Base-by-base conservation (phyloP, 2,888 invertebrate genomes). In the Meiosimyza decipiens region DNA sequence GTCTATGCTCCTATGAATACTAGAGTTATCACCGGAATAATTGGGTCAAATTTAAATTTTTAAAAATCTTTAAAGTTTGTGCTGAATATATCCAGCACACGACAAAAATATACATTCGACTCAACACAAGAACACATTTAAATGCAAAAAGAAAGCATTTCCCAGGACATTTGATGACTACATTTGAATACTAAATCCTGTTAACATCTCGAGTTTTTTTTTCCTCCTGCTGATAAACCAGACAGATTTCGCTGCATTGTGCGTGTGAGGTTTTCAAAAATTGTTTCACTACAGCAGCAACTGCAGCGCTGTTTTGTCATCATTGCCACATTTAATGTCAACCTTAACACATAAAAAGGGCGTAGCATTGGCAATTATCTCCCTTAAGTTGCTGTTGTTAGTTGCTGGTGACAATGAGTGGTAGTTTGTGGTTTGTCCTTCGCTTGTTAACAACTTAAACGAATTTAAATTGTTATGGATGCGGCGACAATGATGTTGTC, bases 151-250 rank as follows among this genome's bases (percentile, higher is more conserved):
- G 9, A 40, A 40, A 40, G 40, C 40, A 40, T 84, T 82, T 85
- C 85, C 85, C 85, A 80, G 79, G 79, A 82, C 83, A 82, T 79
- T 79, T 79, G 71, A 67, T 28, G n/a, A 49, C 52, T 47, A 47
- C 65, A 52, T 65, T 60, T 40, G 67, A 67, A 67, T 63, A 67
- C 52, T 49, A 69, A 65, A 47, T 59, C n/a, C 51, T 74, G 67
- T 70, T 70, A 71, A 75, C 65, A 69, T 59, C 66, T 65, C 54
- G 40, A 67, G 59, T 69, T n/a, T 54, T 57, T 64, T 60, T 55
- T 69, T 71, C 50, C 16, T 51, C 51, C 15, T 33, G 18, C 12
- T 15, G 49, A 18, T 15, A 57, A 59, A 28, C 6, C 40, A 57
- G 68, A 47, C n/a, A n/a, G 18, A 50, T n/a, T n/a, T 40, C 47